phyloP scores from a whole-genome alignment of 2,113 vertebrate species.

The Alethe castanea region DNA sequence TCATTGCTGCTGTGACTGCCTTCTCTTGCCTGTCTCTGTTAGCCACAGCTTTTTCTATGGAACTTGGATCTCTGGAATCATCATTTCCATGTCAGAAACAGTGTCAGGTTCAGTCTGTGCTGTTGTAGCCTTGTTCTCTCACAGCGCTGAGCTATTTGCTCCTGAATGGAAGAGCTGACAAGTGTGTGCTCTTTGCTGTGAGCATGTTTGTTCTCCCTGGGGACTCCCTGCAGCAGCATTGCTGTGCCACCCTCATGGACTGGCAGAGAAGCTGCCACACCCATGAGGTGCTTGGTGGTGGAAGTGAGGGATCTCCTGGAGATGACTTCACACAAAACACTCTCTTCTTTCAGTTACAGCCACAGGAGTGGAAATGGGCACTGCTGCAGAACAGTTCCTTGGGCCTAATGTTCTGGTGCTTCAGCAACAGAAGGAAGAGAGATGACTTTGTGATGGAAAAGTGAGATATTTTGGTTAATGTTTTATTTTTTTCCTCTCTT shows the following conservation, averaged over 20 bases:
- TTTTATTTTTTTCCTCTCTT: neutral
- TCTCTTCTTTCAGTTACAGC: neutral
- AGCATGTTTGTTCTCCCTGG: neutral
- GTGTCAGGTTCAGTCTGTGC: neutral
- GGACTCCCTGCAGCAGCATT: neutral
- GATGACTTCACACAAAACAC: neutral
- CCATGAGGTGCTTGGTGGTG: neutral
- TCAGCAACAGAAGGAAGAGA: neutral
- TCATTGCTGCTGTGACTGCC: neutral
- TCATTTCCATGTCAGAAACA: neutral
- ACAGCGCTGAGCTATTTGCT: neutral
- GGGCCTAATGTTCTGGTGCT: neutral
- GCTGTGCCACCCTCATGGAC: neutral
- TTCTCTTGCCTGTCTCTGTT: neutral
- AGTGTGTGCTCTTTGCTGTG: neutral
- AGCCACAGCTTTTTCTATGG: neutral
- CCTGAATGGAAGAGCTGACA: neutral
- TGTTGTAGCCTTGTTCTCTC: neutral
- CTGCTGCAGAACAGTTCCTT: neutral
- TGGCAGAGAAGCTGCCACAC: neutral
- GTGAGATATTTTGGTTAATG: neutral
- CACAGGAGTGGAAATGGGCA: neutral
- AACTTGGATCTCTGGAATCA: neutral
- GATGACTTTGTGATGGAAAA: neutral
- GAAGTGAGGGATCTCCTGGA: neutral